Evolutionary conservation across 1,140 invertebrate species (phyloP).

Genomic region (Bursaphelenchus mucronatus): DNA sequence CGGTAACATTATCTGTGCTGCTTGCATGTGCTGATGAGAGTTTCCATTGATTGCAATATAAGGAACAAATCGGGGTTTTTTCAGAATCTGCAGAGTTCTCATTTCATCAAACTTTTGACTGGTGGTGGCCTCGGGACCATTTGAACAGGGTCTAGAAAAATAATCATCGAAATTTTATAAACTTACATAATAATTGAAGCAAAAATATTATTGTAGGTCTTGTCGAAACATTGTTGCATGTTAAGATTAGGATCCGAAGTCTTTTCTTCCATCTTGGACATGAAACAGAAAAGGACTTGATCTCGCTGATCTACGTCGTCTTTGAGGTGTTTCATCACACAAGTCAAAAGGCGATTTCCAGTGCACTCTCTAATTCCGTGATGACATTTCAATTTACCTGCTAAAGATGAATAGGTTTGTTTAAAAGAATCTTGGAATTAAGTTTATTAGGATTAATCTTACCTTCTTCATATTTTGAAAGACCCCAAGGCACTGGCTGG

Average conservation of each 20-base stretch:
- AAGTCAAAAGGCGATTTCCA: constrained; percentile 27
- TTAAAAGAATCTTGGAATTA: neutral
- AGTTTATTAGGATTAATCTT: neutral
- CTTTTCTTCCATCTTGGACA: constrained; percentile 23
- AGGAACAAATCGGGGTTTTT: constrained; percentile 31
- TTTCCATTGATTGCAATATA: constrained; percentile 32
- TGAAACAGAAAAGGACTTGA: constrained; percentile 30
- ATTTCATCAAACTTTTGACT: constrained; percentile 26
- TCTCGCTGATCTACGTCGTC: neutral
- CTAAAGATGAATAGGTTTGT: constrained; percentile 11
- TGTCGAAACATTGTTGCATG: constrained; percentile 22
- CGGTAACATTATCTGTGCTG: constrained; percentile 26
- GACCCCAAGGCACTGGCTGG: constrained; percentile 36
- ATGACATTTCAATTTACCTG: constrained; percentile 25
- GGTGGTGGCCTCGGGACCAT: neutral
- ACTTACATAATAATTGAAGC: constrained; percentile 18
- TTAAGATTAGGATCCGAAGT: constrained; percentile 16
- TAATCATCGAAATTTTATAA: constrained; percentile 1
- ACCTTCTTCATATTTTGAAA: constrained; percentile 27
- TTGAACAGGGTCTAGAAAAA: constrained; percentile 23
- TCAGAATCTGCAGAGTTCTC: constrained; percentile 26
- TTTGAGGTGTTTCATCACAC: constrained; percentile 14
- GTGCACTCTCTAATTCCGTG: constrained; percentile 30
- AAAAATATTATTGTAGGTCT: neutral
- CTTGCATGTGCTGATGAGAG: constrained; percentile 33